A percentile compares a stretch with the other conserved stretches of the same genome.
Evolutionary conservation across 2,888 invertebrate genomes (phyloP).

Genomic region (Deilephila porcellus): DNA sequence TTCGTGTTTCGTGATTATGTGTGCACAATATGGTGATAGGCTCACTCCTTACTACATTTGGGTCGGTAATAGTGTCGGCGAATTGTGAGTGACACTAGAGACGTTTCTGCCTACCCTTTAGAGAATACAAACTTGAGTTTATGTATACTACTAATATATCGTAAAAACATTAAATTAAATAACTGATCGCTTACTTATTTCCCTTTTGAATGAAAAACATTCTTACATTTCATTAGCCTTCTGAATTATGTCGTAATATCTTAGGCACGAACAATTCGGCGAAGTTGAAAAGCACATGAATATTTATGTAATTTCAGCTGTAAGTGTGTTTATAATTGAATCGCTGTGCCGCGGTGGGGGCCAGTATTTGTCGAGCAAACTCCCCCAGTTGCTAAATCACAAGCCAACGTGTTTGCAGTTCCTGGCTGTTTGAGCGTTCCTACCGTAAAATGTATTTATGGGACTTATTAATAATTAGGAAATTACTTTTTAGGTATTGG

Average conservation of each 20-base stretch:
- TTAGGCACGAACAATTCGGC: constrained; percentile 37
- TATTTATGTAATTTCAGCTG: constrained; percentile 61
- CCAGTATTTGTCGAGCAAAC: constrained; percentile 59
- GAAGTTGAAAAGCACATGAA: constrained; percentile 52
- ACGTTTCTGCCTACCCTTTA: too few species aligned
- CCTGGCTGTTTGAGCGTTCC: constrained; percentile 47
- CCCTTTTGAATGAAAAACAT: neutral
- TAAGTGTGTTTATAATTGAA: constrained; percentile 60
- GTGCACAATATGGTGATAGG: too few species aligned
- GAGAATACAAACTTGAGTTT: too few species aligned
- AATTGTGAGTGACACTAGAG: too few species aligned
- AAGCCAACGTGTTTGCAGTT: constrained; percentile 45
- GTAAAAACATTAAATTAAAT: too few species aligned
- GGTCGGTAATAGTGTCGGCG: too few species aligned
- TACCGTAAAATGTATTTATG: neutral
- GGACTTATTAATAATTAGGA: neutral
- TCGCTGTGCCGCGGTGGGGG: constrained; percentile 51
- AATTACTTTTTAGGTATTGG: too few species aligned
- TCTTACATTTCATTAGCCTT: neutral
- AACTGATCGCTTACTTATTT: neutral
- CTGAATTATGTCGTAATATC: neutral
- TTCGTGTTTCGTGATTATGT: too few species aligned
- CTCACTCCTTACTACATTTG: too few species aligned
- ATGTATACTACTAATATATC: too few species aligned
- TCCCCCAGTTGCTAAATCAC: constrained; percentile 54